Conservation (phyloP, 2,888 invertebrate species). For the Phlogophora meticulosa region DNA sequence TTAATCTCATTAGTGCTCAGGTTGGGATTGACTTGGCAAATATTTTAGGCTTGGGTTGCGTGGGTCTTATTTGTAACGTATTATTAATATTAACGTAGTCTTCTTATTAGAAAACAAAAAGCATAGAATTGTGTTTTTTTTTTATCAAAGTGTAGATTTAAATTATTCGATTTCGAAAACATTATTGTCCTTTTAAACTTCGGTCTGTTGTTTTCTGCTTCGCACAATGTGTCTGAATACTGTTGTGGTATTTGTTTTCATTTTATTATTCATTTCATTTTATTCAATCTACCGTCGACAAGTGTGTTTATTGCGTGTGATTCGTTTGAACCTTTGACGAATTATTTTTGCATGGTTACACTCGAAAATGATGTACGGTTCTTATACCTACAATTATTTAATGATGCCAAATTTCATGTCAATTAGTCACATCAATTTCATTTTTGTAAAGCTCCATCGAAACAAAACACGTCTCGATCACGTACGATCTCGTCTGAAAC, state of each 20-base stretch:
- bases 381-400: constrained; percentile 4
- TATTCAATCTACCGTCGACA: background rate
- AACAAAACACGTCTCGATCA: constrained; percentile 6
- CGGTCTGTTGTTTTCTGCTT: background rate
- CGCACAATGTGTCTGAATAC: background rate
- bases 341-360: background rate
- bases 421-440: constrained; percentile 3
- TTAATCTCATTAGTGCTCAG: constrained; percentile 56
- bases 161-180: too few species aligned
- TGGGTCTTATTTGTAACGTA: background rate
- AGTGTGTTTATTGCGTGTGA: background rate
- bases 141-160: too few species aligned
- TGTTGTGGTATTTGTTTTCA: background rate
- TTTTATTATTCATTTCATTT: background rate
- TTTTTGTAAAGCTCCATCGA: background rate
- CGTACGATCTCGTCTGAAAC: constrained; percentile 52
- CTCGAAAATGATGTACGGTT: background rate
- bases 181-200: background rate
- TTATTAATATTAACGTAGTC: background rate
- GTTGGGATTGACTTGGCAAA: constrained; percentile 29
- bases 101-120: background rate
- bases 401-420: background rate
- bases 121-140: background rate
- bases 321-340: constrained; percentile 1
- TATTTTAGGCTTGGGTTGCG: constrained; percentile 10